Base-by-base conservation (phyloP, 92 coral and sea anemone genomes). In the Nematostella vectensis region DNA sequence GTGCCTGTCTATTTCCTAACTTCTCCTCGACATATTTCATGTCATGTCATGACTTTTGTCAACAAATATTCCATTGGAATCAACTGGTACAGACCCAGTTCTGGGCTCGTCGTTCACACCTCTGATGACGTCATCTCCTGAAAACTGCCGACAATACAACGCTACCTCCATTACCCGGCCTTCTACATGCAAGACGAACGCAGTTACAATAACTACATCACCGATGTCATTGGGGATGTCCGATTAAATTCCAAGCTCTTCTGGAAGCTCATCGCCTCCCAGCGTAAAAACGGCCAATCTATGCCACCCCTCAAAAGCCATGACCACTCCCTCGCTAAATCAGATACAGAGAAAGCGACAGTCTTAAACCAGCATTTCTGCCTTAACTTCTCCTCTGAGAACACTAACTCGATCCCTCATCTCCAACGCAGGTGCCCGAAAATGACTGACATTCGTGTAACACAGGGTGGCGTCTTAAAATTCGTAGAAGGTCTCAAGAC, bases 101-200 rank as follows among this genome's bases (percentile, higher is more conserved):
- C 15, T 33, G 40, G 40, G 15, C 15, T 33, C 40, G 40, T 33
- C 40, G 23, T 55, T 55, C 43, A 55, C 23, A 15, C 61, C 61
- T 37, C 61, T 55, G 61, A 55, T 31, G 61, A 30, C 61, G 43
- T 55, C 61, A 55, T 29, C 61, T 25, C 61, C 61, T 25, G 54
- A 48, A 25, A 48, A 25, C 26, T 24, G 26, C 20, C 20, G 26
- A 48, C 54, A 25, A 48, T 13, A 20, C 54, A 48, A 48, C 15
- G 40, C 40, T 15, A 33, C 40, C 40, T 33, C 40, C 15, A 33
- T 6, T 33, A 33, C 40, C 40, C 40, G 40, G 40, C 40, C 40
- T 33, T 6, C 40, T 33, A 33, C 40, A 33, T 6, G 40, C 40
- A 33, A 33, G n/a, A 15, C 4, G 2, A 8, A 55, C 73, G 62